A percentile compares a stretch with the other conserved stretches of the same genome.
phyloP scores from a whole-genome alignment of 2,113 vertebrate genomes.

The Cottus gobio region DNA sequence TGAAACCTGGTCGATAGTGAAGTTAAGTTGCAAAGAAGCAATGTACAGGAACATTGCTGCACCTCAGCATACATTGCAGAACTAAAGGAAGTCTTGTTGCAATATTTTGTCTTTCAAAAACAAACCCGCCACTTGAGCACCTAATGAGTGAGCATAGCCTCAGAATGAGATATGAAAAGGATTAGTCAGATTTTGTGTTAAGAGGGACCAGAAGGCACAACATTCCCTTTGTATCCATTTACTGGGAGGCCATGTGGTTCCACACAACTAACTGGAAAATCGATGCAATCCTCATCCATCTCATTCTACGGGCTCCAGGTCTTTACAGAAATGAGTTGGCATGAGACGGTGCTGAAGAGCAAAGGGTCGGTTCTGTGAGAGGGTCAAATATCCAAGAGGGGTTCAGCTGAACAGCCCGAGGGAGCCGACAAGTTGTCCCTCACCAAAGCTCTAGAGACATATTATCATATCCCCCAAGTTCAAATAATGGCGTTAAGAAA shows the following conservation, averaged over 20 bases:
- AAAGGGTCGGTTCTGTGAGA: slow-evolving; percentile 18
- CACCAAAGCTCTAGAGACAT: slow-evolving; percentile 17
- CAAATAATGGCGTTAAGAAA: not conserved
- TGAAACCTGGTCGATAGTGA: not conserved
- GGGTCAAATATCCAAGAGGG: slow-evolving; percentile 47
- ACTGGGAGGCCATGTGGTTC: slow-evolving; percentile 17
- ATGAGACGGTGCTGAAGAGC: slow-evolving; percentile 24
- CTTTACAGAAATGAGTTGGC: not conserved
- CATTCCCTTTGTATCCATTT: slow-evolving; percentile 49
- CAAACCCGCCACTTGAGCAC: slow-evolving; percentile 22
- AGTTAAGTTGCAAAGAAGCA: slow-evolving; percentile 4
- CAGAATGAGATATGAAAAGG: slow-evolving; percentile 28
- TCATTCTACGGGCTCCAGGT: slow-evolving; percentile 5
- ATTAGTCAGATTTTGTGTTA: slow-evolving; percentile 40
- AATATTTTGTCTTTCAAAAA: slow-evolving; percentile 40
- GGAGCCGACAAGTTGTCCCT: slow-evolving; percentile 19
- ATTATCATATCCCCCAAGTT: slow-evolving; percentile 6
- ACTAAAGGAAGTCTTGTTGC: slow-evolving; percentile 19
- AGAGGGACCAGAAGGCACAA: slow-evolving; percentile 63
- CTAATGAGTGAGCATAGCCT: not conserved
- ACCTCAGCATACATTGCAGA: slow-evolving; percentile 7
- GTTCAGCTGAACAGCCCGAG: slow-evolving; percentile 33
- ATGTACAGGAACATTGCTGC: slow-evolving; percentile 19
- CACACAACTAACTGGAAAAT: slow-evolving; percentile 16
- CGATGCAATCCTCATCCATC: slow-evolving; percentile 19